phyloP scores from a whole-genome alignment of 2,888 invertebrate species.

The Thysanoteuthis rhombus region DNA sequence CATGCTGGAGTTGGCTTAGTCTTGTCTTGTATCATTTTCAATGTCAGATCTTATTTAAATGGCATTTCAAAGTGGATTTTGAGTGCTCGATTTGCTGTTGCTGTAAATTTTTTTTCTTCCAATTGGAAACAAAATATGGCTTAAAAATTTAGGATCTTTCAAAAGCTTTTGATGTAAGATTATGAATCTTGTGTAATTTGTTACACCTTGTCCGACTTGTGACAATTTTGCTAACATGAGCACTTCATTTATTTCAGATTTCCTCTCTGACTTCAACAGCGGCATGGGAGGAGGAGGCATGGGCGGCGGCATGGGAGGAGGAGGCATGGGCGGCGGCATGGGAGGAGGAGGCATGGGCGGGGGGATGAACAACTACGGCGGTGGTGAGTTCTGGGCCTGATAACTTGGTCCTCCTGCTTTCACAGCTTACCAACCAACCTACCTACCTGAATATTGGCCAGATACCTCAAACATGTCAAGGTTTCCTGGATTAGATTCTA shows the following conservation, averaged over 20 bases:
- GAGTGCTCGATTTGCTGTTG: too few relatives aligned
- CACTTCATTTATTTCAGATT: neutral
- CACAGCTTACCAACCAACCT: neutral
- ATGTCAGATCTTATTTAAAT: too few relatives aligned
- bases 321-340: slow-evolving; percentile 30
- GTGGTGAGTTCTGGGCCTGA: slow-evolving; percentile 26
- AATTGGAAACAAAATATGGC: too few relatives aligned
- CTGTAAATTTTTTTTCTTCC: too few relatives aligned
- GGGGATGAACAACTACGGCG: slow-evolving; percentile 33
- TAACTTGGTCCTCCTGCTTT: neutral
- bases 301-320: slow-evolving; percentile 35
- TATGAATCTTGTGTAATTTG: too few relatives aligned
- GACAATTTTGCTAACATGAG: neutral
- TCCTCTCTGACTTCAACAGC: slow-evolving; percentile 33
- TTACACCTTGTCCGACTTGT: neutral
- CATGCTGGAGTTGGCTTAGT: too few relatives aligned
- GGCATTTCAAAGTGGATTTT: too few relatives aligned
- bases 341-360: slow-evolving; percentile 36
- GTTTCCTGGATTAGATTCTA: slow-evolving; percentile 12
- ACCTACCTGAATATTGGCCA: too few relatives aligned
- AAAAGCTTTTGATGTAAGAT: too few relatives aligned
- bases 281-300: slow-evolving; percentile 42
- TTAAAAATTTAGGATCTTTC: too few relatives aligned
- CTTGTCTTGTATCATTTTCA: too few relatives aligned
- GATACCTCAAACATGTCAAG: neutral